Percentiles rank a stretch among this genome's conserved stretches.
Evolutionary conservation across 2,888 invertebrate genomes (phyloP).

Genomic region (Epistrophella euchroma): DNA sequence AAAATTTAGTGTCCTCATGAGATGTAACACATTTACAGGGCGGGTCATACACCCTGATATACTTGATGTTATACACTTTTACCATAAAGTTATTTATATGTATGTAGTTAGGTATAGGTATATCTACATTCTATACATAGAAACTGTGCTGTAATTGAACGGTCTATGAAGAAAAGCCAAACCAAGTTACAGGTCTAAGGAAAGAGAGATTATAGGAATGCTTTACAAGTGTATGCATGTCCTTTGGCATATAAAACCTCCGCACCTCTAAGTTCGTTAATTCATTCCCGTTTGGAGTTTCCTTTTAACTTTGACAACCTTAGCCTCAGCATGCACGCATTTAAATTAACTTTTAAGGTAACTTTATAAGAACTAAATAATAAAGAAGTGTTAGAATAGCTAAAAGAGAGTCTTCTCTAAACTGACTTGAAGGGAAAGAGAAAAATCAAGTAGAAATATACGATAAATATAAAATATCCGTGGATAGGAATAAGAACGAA

Average conservation of each 20-base stretch:
- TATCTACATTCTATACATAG: no score
- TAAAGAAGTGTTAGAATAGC: no score
- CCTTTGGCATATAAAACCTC: slow-evolving; percentile 51
- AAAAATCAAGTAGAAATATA: no score
- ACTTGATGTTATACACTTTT: neutral
- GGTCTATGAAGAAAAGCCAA: slow-evolving; percentile 27
- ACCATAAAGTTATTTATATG: no score
- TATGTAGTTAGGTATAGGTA: no score
- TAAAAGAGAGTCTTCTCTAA: no score
- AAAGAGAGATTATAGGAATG: slow-evolving; percentile 14
- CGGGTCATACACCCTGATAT: slow-evolving; percentile 57
- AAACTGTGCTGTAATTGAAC: slow-evolving; percentile 44
- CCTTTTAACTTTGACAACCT: slow-evolving; percentile 72
- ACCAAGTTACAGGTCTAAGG: neutral
- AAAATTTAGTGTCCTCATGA: slow-evolving; percentile 73
- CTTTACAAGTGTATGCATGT: slow-evolving; percentile 9
- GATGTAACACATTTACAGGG: slow-evolving; percentile 72
- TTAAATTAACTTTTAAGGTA: neutral
- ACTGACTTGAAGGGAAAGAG: no score
- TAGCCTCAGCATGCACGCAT: slow-evolving; percentile 27
- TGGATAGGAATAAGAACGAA: no score
- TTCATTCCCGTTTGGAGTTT: slow-evolving; percentile 71
- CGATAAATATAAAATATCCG: no score
- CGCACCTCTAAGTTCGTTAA: slow-evolving; percentile 65
- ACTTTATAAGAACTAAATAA: neutral